phyloP scores from a whole-genome alignment of 2,797 vertebrate species.

The Hippocampus kuda region DNA sequence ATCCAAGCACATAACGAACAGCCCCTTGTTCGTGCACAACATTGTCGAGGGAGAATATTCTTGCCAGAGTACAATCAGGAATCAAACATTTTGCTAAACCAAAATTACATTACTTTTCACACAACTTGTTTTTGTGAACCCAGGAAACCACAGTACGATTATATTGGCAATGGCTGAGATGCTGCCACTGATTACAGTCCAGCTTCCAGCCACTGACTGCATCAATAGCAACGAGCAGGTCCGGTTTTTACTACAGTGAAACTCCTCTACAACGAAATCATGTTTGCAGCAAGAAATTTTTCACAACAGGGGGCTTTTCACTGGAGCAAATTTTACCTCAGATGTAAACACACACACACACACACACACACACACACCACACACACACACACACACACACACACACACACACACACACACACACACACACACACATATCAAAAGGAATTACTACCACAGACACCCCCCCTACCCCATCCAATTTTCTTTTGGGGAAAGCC shows the following conservation, averaged over 20 bases:
- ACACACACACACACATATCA: not conserved
- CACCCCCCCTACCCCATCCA: too few species aligned
- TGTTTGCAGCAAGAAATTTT: too few species aligned
- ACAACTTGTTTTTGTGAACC: constrained; percentile 56
- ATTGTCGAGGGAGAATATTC: constrained; percentile 54
- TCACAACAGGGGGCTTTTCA: too few species aligned
- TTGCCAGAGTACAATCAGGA: constrained; percentile 55
- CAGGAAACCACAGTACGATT: constrained; percentile 48
- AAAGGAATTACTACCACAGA: not conserved
- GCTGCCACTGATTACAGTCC: constrained; percentile 27
- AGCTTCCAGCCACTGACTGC: constrained; percentile 22
- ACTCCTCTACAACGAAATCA: too few species aligned
- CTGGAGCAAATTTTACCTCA: too few species aligned
- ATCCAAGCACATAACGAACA: constrained; percentile 11
- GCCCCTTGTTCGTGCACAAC: constrained; percentile 45
- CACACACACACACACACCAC: too few species aligned
- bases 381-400: too few species aligned
- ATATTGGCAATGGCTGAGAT: constrained; percentile 37
- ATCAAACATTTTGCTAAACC: constrained; percentile 58
- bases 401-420: too few species aligned
- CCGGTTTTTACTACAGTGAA: too few species aligned
- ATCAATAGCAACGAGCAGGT: constrained; percentile 14
- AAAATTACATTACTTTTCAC: constrained; percentile 64
- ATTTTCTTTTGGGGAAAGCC: not conserved
- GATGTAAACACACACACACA: too few species aligned